Evolutionary conservation across 1,140 invertebrate species (phyloP).

Genomic region (Drosophila fuyamai): DNA sequence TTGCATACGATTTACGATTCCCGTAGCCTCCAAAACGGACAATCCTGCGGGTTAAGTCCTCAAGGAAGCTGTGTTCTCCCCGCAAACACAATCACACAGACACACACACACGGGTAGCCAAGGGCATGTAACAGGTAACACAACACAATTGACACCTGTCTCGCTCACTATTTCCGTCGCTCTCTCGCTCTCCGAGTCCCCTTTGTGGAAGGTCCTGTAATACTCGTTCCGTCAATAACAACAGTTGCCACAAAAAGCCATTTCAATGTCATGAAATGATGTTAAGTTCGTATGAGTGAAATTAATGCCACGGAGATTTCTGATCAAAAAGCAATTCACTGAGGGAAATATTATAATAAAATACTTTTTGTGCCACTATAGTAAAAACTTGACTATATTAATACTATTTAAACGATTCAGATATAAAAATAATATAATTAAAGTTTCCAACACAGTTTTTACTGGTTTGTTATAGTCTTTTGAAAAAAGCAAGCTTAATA

Average conservation of each 20-base stretch:
- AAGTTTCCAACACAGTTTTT: too few species aligned
- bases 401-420: too few species aligned
- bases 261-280: constrained; percentile 75
- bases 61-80: constrained; percentile 8
- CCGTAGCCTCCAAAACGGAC: constrained; percentile 10
- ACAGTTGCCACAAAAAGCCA: constrained; percentile 56
- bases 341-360: background rate
- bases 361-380: background rate
- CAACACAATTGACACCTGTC: constrained; percentile 51
- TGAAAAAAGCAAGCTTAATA: too few species aligned
- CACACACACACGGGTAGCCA: constrained; percentile 15
- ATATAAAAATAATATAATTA: too few species aligned
- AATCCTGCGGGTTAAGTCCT: constrained; percentile 35
- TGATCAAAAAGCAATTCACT: background rate
- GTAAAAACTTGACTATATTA: too few species aligned
- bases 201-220: constrained; percentile 29
- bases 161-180: constrained; percentile 22
- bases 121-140: constrained; percentile 75
- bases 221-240: constrained; percentile 50
- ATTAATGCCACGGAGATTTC: constrained; percentile 7
- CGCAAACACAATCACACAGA: background rate
- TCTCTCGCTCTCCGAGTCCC: constrained; percentile 11
- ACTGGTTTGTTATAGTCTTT: too few species aligned
- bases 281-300: constrained; percentile 59
- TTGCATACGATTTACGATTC: constrained; percentile 70